A percentile compares a stretch with the other conserved stretches of the same genome.
phyloP scores from a whole-genome alignment of 1,140 invertebrate species.

The Streblospio benedicti region DNA sequence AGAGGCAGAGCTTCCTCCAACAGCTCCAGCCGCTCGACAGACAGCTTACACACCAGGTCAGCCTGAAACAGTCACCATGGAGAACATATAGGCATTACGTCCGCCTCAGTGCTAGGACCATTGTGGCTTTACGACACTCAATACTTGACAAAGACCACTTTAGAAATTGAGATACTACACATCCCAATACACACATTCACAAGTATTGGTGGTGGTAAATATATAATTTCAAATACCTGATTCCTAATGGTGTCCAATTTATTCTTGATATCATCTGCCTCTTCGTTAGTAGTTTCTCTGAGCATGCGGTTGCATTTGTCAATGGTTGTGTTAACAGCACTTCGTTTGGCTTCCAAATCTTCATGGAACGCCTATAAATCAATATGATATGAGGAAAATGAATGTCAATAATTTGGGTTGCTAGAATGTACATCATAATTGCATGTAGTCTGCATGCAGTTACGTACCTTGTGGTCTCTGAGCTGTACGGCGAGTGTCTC shows the following conservation, averaged over 20 bases:
- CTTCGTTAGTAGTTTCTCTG: conserved; percentile 83
- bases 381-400: background rate
- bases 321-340: conserved; percentile 80
- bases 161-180: no score
- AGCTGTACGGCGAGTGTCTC: conserved; percentile 79
- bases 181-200: no score
- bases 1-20: conserved; percentile 88
- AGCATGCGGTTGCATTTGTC: conserved; percentile 78
- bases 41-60: conserved; percentile 84
- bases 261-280: conserved; percentile 71
- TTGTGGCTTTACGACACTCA: no score
- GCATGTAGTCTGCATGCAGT: background rate
- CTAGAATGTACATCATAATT: background rate
- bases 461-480: conserved; percentile 70
- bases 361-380: conserved; percentile 70
- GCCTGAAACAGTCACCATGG: no score
- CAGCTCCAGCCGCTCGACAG: conserved; percentile 72
- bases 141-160: no score
- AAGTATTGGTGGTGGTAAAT: background rate
- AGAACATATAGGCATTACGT: no score
- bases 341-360: conserved; percentile 86
- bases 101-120: no score
- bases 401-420: background rate
- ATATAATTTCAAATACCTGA: background rate
- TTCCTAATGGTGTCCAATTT: conserved; percentile 62